Conservation (phyloP, 2,113 vertebrate species). For the human (Homo sapiens) region GRCh38 chr15:25727501-25728000, state of each 20-base stretch:
- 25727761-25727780: background rate
- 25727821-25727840: background rate
- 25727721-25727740: background rate
- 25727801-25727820: background rate
- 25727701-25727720: background rate
- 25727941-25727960: accelerated
- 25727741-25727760: background rate
- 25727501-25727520: background rate
- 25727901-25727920: background rate
- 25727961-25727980: background rate
- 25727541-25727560: background rate
- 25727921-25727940: no score
- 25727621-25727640: background rate
- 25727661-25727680: background rate
- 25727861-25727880: background rate
- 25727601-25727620: accelerated
- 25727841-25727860: background rate
- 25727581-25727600: background rate
- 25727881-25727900: background rate
- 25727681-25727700: background rate
- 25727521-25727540: background rate
- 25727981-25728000: background rate
- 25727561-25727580: no score
- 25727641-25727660: background rate
- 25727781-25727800: background rate